Base-by-base conservation (phyloP, 2,797 vertebrate genomes). In the Acrocephalus scirpaceus region DNA sequence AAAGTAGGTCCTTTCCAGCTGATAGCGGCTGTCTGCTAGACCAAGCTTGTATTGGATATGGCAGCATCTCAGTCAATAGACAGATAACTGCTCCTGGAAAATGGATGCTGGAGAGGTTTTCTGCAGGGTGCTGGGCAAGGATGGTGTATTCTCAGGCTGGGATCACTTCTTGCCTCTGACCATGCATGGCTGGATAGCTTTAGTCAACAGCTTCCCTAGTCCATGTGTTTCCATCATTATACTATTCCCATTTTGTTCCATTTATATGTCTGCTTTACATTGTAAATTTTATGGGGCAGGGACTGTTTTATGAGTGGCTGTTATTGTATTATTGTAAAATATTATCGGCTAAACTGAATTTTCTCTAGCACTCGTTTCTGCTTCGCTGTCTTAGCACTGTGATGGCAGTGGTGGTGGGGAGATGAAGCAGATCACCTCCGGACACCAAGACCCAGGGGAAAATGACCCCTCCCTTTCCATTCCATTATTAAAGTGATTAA, bases 231-330 rank as follows among this genome's bases (percentile, higher is more conserved):
- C 76, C 90, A 76, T 44, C 34, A 6, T 81, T 92, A 48, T 70
- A 88, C 53, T 95, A 60, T 88, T 96, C 90, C 86, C 60, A 42
- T 69, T 94, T 91, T 87, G 47, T 80, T 91, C 47, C 48, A 7
- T 93, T 95, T 88, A 92, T 93, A 78, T 67, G 94, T 96, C 90
- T 96, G 91, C 76, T 95, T 96, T 94, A 79, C 70, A 50, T 25
- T 93, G 88, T 93, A 96, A 94, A 90, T 91, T 96, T 91, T 94
- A 94, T 84, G 82, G 92, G 58, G 79, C 82, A 94, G 66, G 73
- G 62, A 56, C 88, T 93, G 86, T 84, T 96, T 94, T 94, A 94
- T 54, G 83, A 86, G 80, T 30, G 86, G 16, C 62, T 88, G 80
- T 92, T 95, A 94, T 27, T 81, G 54, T 19, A 74, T 94, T 91